A percentile compares a stretch with the other conserved stretches of the same genome.
These are phyloP conservation scores for Parus major DNA, from an alignment of 2,113 vertebrate species.

Conservation along the genomic window DNA sequence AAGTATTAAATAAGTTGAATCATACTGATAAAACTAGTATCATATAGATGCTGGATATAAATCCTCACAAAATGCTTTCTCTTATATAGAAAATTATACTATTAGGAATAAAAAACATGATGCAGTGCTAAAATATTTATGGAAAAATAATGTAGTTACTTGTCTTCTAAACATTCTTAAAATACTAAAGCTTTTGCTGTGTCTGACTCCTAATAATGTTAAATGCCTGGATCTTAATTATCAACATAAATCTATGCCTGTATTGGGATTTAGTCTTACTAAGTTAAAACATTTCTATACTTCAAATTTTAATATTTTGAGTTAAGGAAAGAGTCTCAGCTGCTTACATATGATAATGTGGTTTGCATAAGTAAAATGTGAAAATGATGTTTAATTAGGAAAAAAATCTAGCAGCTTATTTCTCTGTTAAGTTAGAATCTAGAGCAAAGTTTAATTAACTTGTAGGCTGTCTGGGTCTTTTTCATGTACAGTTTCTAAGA, in stretches of 20 bases:
- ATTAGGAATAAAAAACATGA: not conserved
- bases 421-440: constrained; percentile 1
- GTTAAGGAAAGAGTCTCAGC: not conserved
- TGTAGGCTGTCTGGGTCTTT: not conserved
- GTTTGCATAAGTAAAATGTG: constrained; percentile 31
- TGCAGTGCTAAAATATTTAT: not conserved
- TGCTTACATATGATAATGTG: constrained; percentile 8
- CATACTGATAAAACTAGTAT: not conserved
- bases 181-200: not conserved
- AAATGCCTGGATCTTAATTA: not conserved
- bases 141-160: not conserved
- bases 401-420: constrained; percentile 2
- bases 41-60: not conserved
- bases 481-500: not conserved
- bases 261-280: not conserved
- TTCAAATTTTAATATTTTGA: constrained; percentile 14
- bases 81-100: not conserved
- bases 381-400: constrained; percentile 17
- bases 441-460: constrained; percentile 12
- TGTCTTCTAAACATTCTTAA: not conserved
- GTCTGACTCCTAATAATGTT: not conserved
- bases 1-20: not conserved
- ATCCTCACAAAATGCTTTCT: not conserved
- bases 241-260: not conserved
- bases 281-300: not conserved